Base-by-base conservation (phyloP, 2,888 invertebrate genomes). In the Napeogenes sylphis region DNA sequence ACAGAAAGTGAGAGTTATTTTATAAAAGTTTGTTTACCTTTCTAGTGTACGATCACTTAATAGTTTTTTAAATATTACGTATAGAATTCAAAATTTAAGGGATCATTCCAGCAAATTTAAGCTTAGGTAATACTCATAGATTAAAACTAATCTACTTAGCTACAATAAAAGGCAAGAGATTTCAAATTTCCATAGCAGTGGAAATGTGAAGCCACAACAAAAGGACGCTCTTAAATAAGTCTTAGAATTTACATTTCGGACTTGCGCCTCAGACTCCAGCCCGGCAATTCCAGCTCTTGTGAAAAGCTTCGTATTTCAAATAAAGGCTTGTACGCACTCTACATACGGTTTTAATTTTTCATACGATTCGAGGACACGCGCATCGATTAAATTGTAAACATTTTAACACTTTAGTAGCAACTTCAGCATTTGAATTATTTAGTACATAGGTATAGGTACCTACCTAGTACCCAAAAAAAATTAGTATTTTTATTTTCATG, bases 131-230 rank as follows among this genome's bases (percentile, higher is more conserved):
- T 21, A 21, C 21, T 21, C 21, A 6, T 35, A 35, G 35, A 35
- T 42, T 42, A 10, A 42, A 42, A 10, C 42, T 10, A 42, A 42
- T 42, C 10, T 42, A 42, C 5, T 38, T 47, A 2, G 47, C 13
- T 47, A 30, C 30, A 51, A 51, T 30, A 30, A 51, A 30, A 30
- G 12, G 10, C 10, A 10, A 35, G 5, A 35, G 4, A 5, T 35
- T 47, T 14, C 14, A 21, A 51, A 8, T 4, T 10, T 51, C 30
- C 30, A 60, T 64, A 47, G 62, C 59, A 62, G 58, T 61, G 57
- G 59, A 58, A 58, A 46, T 54, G 65, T 46, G 46, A 30, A 54
- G 53, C 58, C 65, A 67, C 61, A 65, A 69, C 69, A 67, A 69
- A 67, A 66, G 67, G 64, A 64, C 51, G 21, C 42, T 35, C n/a